Base-by-base conservation (phyloP, 2,797 vertebrate genomes). In the Poeciliopsis gracilis region DNA sequence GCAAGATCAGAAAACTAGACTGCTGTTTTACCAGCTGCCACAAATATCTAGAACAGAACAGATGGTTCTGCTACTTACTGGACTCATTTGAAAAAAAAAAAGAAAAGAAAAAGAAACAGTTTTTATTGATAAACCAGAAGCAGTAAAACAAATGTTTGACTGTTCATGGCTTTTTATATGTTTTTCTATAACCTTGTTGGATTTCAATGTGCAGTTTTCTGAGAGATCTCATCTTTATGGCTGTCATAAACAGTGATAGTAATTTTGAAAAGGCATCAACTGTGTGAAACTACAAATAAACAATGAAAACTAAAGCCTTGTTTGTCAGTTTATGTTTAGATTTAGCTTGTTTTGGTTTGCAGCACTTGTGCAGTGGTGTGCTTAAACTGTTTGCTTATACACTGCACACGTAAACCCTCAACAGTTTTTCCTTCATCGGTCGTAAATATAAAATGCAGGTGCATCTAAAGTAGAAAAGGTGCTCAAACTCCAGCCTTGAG, bases 271-370 rank as follows among this genome's bases (percentile, higher is more conserved):
- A 71, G 55, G 23, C 36, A 77, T 46, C 23, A 73, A 33, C 33
- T 28, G 47, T 51, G 55, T 47, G 75, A 76, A 84, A 59, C 25
- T 25, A 28, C 41, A 59, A 20, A 11, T 9, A 36, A 20, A 28
- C 43, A 28, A 41, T 3, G 0, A 55, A 57, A 74, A 18, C 3
- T n/a, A 41, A 38, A 12, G 9, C 55, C 41, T 63, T 78, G 77
- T 69, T 33, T 30, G 38, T 72, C 57, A 77, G 25, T 78, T 86
- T 80, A 75, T 77, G n/a, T 83, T 88, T 84, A 46, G 47, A 49
- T 66, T 59, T 67, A 23, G 70, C 82, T 77, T 72, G 66, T 84
- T 89, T 76, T 86, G 84, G 80, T 85, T 84, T 84, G 78, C 77
- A 80, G 85, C 79, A 87, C 81, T 87, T 88, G 69, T 77, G 73